Evolutionary conservation across 2,113 vertebrate species (phyloP).

Genomic region (Sciurus niger): DNA sequence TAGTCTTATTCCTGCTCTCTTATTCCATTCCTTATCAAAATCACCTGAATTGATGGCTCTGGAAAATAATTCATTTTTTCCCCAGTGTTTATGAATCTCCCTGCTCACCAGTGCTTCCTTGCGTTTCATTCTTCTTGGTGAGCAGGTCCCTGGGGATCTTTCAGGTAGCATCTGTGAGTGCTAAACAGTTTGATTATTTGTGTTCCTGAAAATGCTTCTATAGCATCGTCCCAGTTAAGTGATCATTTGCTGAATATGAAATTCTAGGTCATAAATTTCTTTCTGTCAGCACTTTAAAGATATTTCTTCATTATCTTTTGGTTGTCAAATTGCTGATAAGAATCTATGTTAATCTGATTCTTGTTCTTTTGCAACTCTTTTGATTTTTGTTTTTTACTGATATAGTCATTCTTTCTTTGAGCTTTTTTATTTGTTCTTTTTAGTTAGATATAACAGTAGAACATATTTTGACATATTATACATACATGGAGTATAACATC

Average conservation of each 20-base stretch:
- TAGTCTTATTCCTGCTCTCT: background rate
- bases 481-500: too few species aligned
- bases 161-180: background rate
- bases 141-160: background rate
- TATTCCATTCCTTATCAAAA: background rate
- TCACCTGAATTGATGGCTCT: background rate
- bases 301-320: background rate
- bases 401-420: background rate
- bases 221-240: background rate
- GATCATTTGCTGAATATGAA: background rate
- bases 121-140: background rate
- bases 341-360: background rate
- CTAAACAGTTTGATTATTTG: background rate
- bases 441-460: too few species aligned
- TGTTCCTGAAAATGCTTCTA: background rate
- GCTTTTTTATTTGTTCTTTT: too few species aligned
- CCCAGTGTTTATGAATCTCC: background rate
- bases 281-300: background rate
- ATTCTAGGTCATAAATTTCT: background rate
- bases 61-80: background rate
- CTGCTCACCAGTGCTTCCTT: background rate
- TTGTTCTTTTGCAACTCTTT: background rate
- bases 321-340: slow-evolving; percentile 4
- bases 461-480: too few species aligned
- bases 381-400: slow-evolving; percentile 1